phyloP scores from a whole-genome alignment of 2,888 invertebrate genomes.

The Lasioglossum morio region DNA sequence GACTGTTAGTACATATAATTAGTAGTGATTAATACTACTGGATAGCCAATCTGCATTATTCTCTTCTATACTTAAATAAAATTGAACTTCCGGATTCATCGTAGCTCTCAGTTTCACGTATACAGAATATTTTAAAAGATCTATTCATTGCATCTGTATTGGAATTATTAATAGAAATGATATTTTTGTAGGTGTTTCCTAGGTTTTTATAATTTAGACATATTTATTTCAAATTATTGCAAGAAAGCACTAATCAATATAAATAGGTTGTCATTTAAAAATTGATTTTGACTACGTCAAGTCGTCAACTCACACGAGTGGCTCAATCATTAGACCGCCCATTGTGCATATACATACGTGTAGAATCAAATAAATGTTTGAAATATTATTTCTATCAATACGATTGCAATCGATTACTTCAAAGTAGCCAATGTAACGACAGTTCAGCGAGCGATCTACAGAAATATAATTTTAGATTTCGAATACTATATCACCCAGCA shows the following conservation, averaged over 20 bases:
- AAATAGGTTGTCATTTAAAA: too few relatives aligned
- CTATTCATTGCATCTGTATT: background rate
- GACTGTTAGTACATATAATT: background rate
- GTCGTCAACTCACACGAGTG: too few relatives aligned
- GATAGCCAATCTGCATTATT: background rate
- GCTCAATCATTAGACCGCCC: too few relatives aligned
- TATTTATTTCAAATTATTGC: background rate
- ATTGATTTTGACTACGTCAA: too few relatives aligned
- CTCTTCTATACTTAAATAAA: background rate
- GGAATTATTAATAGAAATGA: background rate
- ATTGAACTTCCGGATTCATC: background rate
- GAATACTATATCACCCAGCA: background rate
- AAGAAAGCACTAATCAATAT: too few relatives aligned
- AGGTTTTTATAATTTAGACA: background rate
- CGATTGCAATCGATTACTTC: background rate
- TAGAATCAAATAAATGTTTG: too few relatives aligned
- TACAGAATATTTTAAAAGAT: too few relatives aligned
- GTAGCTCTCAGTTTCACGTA: background rate
- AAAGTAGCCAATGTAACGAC: background rate
- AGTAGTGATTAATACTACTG: background rate
- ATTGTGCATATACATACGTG: too few relatives aligned
- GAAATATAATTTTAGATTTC: background rate
- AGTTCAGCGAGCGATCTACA: background rate
- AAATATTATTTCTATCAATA: background rate
- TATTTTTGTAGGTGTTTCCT: too few relatives aligned